phyloP scores from a whole-genome alignment of 1,140 invertebrate genomes.

The Pinna nobilis region DNA sequence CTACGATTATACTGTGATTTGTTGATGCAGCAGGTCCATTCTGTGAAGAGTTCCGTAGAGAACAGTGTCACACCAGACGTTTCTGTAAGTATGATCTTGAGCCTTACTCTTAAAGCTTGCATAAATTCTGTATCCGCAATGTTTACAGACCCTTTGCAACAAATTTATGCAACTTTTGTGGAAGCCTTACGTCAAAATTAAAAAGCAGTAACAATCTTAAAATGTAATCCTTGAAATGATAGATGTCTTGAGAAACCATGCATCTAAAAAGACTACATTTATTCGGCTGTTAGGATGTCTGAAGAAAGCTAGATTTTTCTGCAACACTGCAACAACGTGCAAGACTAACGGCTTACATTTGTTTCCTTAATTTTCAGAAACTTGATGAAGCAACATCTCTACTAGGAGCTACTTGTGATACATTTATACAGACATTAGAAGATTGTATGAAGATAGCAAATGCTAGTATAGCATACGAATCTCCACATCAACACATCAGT shows the following conservation, averaged over 20 bases:
- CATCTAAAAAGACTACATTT: not conserved
- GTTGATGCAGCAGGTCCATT: slow-evolving; percentile 89
- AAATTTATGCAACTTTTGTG: not conserved
- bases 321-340: not conserved
- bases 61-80: slow-evolving; percentile 79
- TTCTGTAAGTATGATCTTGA: slow-evolving; percentile 78
- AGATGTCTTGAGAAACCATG: too few species aligned
- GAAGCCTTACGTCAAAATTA: too few species aligned
- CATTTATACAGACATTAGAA: slow-evolving; percentile 87
- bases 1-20: slow-evolving; percentile 87
- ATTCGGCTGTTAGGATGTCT: not conserved
- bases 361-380: slow-evolving; percentile 78
- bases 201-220: too few species aligned
- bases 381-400: slow-evolving; percentile 85
- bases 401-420: slow-evolving; percentile 87
- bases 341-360: not conserved
- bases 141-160: not conserved
- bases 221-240: too few species aligned
- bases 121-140: not conserved
- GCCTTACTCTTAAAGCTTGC: not conserved
- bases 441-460: slow-evolving; percentile 85
- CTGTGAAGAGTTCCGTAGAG: slow-evolving; percentile 80
- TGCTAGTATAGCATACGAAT: slow-evolving; percentile 75
- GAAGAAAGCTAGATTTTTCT: not conserved
- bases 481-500: slow-evolving; percentile 59